These are phyloP conservation scores for Phenacoccus solenopsis DNA, from an alignment of 1,140 invertebrate species.

Conservation along the genomic window DNA sequence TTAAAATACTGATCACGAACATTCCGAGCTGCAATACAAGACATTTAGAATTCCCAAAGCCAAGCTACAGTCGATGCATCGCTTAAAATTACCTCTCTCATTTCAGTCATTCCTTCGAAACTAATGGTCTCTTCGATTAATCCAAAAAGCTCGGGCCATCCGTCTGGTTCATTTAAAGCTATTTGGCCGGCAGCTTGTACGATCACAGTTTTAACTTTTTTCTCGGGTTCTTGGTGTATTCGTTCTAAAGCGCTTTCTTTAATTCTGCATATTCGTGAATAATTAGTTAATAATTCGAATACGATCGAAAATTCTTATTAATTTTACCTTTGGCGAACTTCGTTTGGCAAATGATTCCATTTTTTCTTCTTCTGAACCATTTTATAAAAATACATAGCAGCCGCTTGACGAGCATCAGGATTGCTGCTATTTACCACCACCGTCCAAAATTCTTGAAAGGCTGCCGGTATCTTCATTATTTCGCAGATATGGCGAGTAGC, in stretches of 20 bases:
- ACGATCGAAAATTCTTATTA: not conserved
- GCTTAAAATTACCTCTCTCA: slow-evolving; percentile 4
- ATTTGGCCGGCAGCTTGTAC: not conserved
- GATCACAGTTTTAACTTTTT: slow-evolving; percentile 6
- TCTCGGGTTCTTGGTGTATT: not conserved
- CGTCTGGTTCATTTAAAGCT: not conserved
- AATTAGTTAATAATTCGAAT: not conserved
- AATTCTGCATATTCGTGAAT: not conserved
- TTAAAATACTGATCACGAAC: not conserved
- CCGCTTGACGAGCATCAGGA: slow-evolving; percentile 6
- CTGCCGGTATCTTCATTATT: not conserved
- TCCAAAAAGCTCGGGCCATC: not conserved
- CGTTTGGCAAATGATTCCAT: not conserved
- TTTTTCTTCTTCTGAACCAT: not conserved
- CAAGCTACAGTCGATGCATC: not conserved
- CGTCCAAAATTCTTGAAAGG: slow-evolving; percentile 1
- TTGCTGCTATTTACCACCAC: not conserved
- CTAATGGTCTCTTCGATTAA: not conserved
- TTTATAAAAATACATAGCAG: slow-evolving; percentile 7
- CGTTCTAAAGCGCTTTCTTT: not conserved
- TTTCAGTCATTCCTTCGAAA: not conserved
- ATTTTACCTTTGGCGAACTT: not conserved
- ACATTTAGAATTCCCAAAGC: not conserved
- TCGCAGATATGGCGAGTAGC: not conserved
- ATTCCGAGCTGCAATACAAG: not conserved